Conservation (phyloP, 2,888 invertebrate species). For the Electrophaes corylata region DNA sequence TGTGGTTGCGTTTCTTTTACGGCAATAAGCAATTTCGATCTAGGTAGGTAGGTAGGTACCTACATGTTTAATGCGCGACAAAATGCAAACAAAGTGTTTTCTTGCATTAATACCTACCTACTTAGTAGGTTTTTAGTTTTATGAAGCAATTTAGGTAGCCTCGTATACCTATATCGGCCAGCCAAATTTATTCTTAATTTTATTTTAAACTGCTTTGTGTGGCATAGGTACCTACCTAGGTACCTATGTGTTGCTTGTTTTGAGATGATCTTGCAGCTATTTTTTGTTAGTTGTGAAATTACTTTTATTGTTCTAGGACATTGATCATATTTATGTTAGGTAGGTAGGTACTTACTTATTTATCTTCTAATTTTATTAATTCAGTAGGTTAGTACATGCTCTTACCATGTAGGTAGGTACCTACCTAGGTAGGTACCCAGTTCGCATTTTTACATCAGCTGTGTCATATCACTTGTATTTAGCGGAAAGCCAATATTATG, state of each 20-base stretch:
- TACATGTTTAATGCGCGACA: no score
- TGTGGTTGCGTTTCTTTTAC: conserved; percentile 8
- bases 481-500: conserved; percentile 51
- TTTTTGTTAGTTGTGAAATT: background rate
- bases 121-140: conserved; percentile 35
- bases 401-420: background rate
- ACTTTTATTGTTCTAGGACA: background rate
- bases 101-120: no score
- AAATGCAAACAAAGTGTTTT: conserved; percentile 17
- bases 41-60: conserved; percentile 11
- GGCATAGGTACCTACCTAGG: no score
- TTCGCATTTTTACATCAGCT: background rate
- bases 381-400: background rate
- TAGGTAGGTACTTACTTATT: no score
- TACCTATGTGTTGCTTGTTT: background rate
- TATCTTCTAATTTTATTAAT: background rate
- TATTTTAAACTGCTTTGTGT: conserved; percentile 24
- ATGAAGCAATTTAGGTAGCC: conserved; percentile 35
- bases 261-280: background rate
- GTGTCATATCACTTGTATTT: conserved; percentile 46
- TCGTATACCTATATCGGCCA: conserved; percentile 19
- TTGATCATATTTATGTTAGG: background rate
- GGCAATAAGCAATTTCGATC: conserved; percentile 13
- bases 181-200: conserved; percentile 17
- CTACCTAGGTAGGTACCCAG: no score